These are phyloP conservation scores for Loriculus beryllinus DNA, from an alignment of 2,797 vertebrate genomes.

Conservation along the genomic window DNA sequence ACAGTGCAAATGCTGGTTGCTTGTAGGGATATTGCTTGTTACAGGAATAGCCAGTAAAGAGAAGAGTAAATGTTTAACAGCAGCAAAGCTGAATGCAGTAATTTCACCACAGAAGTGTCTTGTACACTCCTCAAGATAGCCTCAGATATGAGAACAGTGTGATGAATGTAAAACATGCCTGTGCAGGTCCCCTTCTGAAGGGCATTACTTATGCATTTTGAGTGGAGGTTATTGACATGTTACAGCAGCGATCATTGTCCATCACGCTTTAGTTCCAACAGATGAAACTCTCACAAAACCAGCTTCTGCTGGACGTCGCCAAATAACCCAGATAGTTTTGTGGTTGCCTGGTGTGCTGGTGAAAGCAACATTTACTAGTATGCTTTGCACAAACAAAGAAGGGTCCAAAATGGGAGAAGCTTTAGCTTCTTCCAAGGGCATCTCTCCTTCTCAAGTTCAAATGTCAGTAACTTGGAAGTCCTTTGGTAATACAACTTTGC, in stretches of 20 bases:
- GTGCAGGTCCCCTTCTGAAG: neutral
- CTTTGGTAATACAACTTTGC: neutral
- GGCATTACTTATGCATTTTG: rapidly evolving
- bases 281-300: neutral
- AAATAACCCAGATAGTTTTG: neutral
- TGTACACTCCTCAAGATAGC: neutral
- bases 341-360: neutral
- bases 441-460: neutral
- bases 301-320: neutral
- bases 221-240: neutral
- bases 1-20: neutral
- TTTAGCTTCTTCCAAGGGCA: neutral
- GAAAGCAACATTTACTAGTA: neutral
- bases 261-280: neutral
- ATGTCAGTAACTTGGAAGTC: neutral
- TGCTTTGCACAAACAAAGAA: neutral
- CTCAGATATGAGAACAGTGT: neutral
- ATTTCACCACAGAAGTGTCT: neutral
- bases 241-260: neutral
- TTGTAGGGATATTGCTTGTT: neutral
- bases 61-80: neutral
- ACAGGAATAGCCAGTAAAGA: neutral
- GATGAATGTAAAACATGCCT: neutral
- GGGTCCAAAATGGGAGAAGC: neutral
- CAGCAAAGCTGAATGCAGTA: neutral